Percentiles rank a stretch among this genome's conserved stretches.
phyloP scores from a whole-genome alignment of 2,113 vertebrate species.

The Apodemus speciosus region DNA sequence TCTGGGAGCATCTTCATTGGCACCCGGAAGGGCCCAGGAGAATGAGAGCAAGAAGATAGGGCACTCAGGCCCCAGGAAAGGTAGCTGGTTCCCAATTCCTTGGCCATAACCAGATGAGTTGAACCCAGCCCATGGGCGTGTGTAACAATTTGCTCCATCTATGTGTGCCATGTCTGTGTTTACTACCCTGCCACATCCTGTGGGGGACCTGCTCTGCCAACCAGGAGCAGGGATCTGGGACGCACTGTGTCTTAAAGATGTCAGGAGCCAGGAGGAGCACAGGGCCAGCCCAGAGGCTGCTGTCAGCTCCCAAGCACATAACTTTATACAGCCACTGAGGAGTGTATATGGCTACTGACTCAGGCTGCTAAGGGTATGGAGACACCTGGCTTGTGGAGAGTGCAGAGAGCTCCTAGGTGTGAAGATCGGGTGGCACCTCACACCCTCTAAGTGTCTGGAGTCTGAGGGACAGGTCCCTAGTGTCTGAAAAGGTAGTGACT shows the following conservation, averaged over 20 bases:
- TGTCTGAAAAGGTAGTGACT: rapidly evolving
- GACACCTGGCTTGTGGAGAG: not conserved
- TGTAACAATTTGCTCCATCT: not conserved
- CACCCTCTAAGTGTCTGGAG: not conserved
- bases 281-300: conserved; percentile 82
- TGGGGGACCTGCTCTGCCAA: conserved; percentile 16
- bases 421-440: not conserved
- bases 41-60: too few relatives aligned
- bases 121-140: not conserved
- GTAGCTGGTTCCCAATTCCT: not conserved
- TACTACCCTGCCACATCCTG: rapidly evolving
- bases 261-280: conserved; percentile 80
- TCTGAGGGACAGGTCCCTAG: not conserved
- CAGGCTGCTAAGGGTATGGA: not conserved
- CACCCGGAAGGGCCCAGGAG: not conserved
- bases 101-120: not conserved
- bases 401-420: not conserved
- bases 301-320: conserved; percentile 80
- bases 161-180: rapidly evolving
- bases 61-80: not conserved
- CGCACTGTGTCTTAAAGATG: conserved; percentile 58
- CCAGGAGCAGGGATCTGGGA: rapidly evolving
- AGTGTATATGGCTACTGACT: not conserved
- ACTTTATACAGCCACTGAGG: conserved; percentile 67
- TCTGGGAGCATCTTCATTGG: not conserved